Conservation (phyloP, 53 echinoderm and acorn worm genomes). For the Henricia sp. region DNA sequence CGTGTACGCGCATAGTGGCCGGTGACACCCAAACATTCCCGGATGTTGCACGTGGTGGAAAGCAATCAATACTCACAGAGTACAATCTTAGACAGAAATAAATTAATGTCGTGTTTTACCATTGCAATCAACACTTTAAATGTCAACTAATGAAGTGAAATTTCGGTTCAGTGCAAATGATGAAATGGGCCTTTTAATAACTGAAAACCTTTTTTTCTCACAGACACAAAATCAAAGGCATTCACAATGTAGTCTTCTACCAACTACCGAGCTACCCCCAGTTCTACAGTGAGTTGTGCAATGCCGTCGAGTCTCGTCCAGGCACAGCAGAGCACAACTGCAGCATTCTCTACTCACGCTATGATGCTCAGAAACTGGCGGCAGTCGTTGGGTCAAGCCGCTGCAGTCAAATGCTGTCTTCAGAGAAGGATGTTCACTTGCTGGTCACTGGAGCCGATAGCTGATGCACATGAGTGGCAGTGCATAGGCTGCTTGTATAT, state of each 20-base stretch:
- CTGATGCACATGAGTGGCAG: too few relatives aligned
- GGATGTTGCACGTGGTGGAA: too few relatives aligned
- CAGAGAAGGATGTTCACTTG: slow-evolving; percentile 86
- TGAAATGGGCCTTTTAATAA: too few relatives aligned
- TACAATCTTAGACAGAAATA: too few relatives aligned
- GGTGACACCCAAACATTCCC: too few relatives aligned
- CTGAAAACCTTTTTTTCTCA: neutral
- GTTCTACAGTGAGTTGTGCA: slow-evolving; percentile 97
- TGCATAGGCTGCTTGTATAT: too few relatives aligned
- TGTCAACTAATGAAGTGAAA: too few relatives aligned
- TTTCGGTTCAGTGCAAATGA: too few relatives aligned
- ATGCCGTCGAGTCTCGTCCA: slow-evolving; percentile 73
- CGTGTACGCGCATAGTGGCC: too few relatives aligned
- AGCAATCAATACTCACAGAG: too few relatives aligned
- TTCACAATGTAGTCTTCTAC: slow-evolving; percentile 89
- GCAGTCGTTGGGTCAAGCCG: slow-evolving; percentile 77
- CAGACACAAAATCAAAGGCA: slow-evolving; percentile 79
- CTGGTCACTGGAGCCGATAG: slow-evolving; percentile 79
- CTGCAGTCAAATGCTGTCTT: slow-evolving; percentile 78
- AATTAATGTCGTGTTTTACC: too few relatives aligned
- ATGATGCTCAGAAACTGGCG: slow-evolving; percentile 83
- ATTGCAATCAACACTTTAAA: too few relatives aligned
- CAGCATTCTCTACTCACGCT: slow-evolving; percentile 79
- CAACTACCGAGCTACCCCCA: slow-evolving; percentile 92
- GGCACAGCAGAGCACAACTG: slow-evolving; percentile 77